Evolutionary conservation across 2,113 vertebrate genomes (phyloP).

Genomic region (Dendrocopos noguchii): DNA sequence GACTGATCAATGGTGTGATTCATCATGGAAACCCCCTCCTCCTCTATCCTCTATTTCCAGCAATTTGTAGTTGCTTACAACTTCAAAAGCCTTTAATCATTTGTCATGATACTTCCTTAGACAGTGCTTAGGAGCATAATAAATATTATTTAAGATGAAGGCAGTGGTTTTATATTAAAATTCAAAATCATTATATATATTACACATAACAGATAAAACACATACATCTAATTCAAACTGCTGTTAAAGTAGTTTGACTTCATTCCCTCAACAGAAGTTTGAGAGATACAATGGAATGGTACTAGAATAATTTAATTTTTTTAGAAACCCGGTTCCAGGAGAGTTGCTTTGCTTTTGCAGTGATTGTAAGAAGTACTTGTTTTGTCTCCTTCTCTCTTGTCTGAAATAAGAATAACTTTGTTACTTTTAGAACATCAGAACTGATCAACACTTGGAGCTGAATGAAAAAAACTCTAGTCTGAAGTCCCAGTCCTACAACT

Average conservation of each 20-base stretch:
- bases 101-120: not conserved
- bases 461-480: not conserved
- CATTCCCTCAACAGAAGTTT: not conserved
- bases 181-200: not conserved
- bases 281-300: not conserved
- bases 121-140: not conserved
- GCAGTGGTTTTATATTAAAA: not conserved
- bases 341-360: not conserved
- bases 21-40: not conserved
- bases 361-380: not conserved
- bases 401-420: not conserved
- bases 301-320: not conserved
- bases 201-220: not conserved
- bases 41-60: not conserved
- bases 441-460: not conserved
- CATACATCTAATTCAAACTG: not conserved
- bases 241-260: not conserved
- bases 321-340: not conserved
- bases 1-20: not conserved
- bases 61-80: not conserved
- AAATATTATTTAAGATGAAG: not conserved
- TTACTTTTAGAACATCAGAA: not conserved
- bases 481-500: not conserved
- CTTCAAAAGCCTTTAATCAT: not conserved
- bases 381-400: not conserved